Conservation (phyloP, 2,888 invertebrate species). For the Schizaphis graminum region DNA sequence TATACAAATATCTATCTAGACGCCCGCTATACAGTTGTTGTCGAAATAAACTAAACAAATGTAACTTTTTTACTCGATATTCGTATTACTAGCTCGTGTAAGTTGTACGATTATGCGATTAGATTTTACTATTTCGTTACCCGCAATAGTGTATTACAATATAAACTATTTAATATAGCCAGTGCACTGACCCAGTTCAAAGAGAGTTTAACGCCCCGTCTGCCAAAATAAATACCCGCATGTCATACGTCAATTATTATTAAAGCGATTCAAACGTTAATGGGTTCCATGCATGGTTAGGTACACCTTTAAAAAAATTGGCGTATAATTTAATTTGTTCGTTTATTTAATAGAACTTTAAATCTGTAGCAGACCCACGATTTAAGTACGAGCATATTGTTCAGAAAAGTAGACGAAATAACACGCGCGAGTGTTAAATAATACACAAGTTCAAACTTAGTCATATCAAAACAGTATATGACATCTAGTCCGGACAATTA, state of each 20-base stretch:
- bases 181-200: conserved; percentile 58
- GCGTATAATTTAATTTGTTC: conserved; percentile 21
- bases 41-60: neutral
- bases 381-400: neutral
- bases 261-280: conserved; percentile 26
- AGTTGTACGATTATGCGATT: neutral
- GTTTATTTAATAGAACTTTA: conserved; percentile 27
- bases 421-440: neutral
- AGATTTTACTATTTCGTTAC: neutral
- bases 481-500: neutral
- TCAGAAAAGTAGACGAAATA: neutral
- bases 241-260: conserved; percentile 28
- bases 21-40: neutral
- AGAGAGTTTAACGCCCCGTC: conserved; percentile 58
- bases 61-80: neutral
- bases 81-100: neutral
- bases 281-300: conserved; percentile 16
- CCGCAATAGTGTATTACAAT: neutral
- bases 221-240: conserved; percentile 51
- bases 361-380: neutral
- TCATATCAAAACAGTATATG: neutral
- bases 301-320: conserved; percentile 11
- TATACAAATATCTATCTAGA: neutral
- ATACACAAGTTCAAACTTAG: neutral
- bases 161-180: neutral